A percentile compares a stretch with the other conserved stretches of the same genome.
Conservation (phyloP, 2,888 invertebrate species). For the Cistogaster globosa region DNA sequence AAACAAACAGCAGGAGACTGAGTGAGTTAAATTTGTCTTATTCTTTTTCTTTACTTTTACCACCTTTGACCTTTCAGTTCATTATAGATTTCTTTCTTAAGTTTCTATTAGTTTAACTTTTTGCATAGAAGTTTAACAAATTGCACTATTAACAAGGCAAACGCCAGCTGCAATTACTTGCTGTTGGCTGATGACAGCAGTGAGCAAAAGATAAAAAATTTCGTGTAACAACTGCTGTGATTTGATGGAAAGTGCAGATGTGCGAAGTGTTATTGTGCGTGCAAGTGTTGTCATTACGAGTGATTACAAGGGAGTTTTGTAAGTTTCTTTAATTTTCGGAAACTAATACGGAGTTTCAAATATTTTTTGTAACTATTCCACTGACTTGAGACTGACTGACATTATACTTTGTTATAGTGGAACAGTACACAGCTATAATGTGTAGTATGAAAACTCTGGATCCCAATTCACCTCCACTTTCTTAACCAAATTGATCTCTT, state of each 20-base stretch:
- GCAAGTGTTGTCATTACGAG: background rate
- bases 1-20: background rate
- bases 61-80: constrained; percentile 50
- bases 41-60: constrained; percentile 13
- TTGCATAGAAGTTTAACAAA: constrained; percentile 59
- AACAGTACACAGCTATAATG: too few species aligned
- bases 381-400: too few species aligned
- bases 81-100: constrained; percentile 58
- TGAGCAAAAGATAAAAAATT: background rate
- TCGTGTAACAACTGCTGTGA: background rate
- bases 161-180: constrained; percentile 34
- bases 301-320: background rate
- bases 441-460: too few species aligned
- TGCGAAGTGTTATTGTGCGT: background rate
- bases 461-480: too few species aligned
- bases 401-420: too few species aligned
- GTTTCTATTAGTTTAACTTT: constrained; percentile 58
- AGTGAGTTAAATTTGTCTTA: background rate
- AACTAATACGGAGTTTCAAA: too few species aligned
- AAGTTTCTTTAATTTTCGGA: too few species aligned
- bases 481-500: too few species aligned
- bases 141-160: constrained; percentile 51
- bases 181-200: constrained; percentile 22
- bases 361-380: too few species aligned
- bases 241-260: background rate